A percentile compares a stretch with the other conserved stretches of the same genome.
phyloP scores from a whole-genome alignment of 1,140 invertebrate species.

The Drosophila neocordata region DNA sequence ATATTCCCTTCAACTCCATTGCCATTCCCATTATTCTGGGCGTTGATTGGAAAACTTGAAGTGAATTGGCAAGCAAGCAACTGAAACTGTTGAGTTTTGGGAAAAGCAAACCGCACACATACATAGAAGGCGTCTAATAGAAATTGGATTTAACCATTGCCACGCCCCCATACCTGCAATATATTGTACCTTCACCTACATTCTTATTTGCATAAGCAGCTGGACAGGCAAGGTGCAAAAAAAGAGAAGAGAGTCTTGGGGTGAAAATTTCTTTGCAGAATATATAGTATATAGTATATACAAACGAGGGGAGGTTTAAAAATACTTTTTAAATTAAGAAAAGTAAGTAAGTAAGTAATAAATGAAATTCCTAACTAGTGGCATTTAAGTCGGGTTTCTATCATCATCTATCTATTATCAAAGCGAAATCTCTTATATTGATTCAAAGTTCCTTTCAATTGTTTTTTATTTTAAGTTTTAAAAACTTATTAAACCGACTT shows the following conservation, averaged over 20 bases:
- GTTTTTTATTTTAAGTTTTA: too few species aligned
- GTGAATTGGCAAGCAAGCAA: constrained; percentile 5
- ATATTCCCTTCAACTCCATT: background rate
- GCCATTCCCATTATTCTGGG: background rate
- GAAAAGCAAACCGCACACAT: constrained; percentile 21
- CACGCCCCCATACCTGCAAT: background rate
- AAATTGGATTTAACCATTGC: constrained; percentile 27
- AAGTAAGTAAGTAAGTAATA: too few species aligned
- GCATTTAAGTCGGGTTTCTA: too few species aligned
- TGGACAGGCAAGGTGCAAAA: constrained; percentile 43
- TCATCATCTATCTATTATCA: too few species aligned
- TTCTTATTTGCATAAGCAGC: constrained; percentile 50
- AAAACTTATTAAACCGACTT: background rate
- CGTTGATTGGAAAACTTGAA: constrained; percentile 22
- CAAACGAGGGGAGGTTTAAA: background rate
- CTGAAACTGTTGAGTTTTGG: constrained; percentile 24
- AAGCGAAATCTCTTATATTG: too few species aligned
- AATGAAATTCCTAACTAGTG: too few species aligned
- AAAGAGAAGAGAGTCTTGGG: constrained; percentile 3
- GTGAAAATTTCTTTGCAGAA: constrained; percentile 2
- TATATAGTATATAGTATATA: too few species aligned
- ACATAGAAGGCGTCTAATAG: constrained; percentile 19
- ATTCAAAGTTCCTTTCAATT: background rate
- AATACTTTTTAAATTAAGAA: background rate
- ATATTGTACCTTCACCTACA: background rate